Conservation (phyloP, 2,797 vertebrate species). For the Pagetopsis macropterus region DNA sequence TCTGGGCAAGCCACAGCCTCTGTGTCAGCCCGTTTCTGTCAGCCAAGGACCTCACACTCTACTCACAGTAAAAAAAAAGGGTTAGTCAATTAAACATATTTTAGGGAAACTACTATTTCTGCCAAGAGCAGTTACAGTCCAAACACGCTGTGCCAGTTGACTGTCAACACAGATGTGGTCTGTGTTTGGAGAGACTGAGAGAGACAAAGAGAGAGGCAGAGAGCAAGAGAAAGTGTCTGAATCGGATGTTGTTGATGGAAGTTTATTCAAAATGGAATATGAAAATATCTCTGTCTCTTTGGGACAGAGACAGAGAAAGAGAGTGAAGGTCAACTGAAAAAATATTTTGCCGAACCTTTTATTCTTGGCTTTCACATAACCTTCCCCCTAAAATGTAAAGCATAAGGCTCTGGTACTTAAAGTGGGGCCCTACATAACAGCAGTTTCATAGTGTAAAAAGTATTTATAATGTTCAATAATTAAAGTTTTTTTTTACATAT, state of each 20-base stretch:
- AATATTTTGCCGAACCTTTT: constrained; percentile 11
- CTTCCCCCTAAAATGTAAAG: constrained; percentile 14
- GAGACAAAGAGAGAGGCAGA: constrained; percentile 49
- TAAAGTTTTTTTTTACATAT: neutral
- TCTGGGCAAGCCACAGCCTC: constrained; percentile 11
- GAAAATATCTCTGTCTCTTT: constrained; percentile 40
- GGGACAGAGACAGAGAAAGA: constrained; percentile 9
- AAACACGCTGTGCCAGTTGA: constrained; percentile 56
- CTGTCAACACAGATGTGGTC: constrained; percentile 72
- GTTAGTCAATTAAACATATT: constrained; percentile 65
- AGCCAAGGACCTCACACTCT: constrained; percentile 58
- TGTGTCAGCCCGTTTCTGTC: constrained; percentile 49
- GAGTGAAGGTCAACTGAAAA: constrained; percentile 25
- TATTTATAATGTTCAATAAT: neutral
- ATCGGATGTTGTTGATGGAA: constrained; percentile 28
- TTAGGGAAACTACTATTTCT: constrained; percentile 59
- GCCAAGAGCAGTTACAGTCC: constrained; percentile 63
- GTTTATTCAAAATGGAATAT: constrained; percentile 47
- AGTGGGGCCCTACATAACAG: neutral
- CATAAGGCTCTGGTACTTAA: constrained; percentile 19
- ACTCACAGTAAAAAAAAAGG: constrained; percentile 31
- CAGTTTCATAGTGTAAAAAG: constrained; percentile 8
- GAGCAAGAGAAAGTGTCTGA: constrained; percentile 47
- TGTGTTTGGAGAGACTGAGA: constrained; percentile 57
- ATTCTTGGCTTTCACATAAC: constrained; percentile 19